Evolutionary conservation across 2,888 invertebrate genomes (phyloP), one percentile per base, ranked within the genome.

Genomic region (Mystacides longicornis): DNA sequence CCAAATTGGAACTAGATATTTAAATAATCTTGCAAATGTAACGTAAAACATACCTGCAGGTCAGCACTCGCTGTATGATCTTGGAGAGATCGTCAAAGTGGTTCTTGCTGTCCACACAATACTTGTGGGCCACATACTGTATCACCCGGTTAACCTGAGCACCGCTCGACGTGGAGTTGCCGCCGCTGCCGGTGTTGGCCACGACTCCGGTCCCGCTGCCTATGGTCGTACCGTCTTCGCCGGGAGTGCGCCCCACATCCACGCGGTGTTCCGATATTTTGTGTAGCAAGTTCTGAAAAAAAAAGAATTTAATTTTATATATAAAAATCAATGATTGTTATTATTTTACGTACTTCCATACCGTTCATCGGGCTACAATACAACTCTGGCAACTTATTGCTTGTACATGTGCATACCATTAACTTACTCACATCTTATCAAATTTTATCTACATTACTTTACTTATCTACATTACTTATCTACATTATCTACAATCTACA

Each of bases 81-180:
- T 89, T 89, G 67, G 88, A 94, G 1, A 98, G 80, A 67, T 97
- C 97, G 67, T 97, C 97, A 70, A 96, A 97, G 5, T 93, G 89
- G 3, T 87, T 86, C 69, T 93, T 93, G 68, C 95, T 96, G 65
- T 98, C 97, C 48, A 86, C 88, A 69, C 95, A 94, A 72, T 97
- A 97, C 68, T 93, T 91, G 70, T 94, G 93, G 2, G 96, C 96
- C 42, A 97, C 78, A 62, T 92, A 83, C 69, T 97, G 96, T 64
- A 97, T 96, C 51, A 92, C 89, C 68, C 89, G 86, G 72, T 95
- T 96, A 45, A 96, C 93, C 69, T 88, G 86, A 23, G 81, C 81
- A 47, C 81, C 80, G 61, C 79, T 75, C 66, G 77, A 77, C 46
- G 76, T 74, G 1, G 80, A 76, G 51, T 72, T 72, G 60, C 76